These are phyloP conservation scores for Stegostoma tigrinum DNA, from an alignment of 2,113 vertebrate genomes.

Conservation along the genomic window DNA sequence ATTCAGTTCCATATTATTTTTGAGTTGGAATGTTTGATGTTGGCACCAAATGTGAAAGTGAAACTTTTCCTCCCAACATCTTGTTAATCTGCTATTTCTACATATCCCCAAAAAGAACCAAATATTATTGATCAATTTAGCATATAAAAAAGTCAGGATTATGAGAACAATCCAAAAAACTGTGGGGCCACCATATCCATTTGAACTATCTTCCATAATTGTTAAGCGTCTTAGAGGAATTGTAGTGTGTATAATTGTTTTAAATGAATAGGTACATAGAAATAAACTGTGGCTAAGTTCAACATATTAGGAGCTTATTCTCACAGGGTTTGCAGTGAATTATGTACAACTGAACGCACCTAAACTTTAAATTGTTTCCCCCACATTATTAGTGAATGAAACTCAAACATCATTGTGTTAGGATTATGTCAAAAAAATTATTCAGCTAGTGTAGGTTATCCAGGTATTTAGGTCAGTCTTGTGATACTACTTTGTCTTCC, in stretches of 20 bases:
- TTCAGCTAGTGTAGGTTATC: not conserved
- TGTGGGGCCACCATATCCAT: not conserved
- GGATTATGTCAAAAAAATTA: not conserved
- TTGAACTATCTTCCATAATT: not conserved
- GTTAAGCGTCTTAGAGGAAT: not conserved
- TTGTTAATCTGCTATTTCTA: not conserved
- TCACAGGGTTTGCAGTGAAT: not conserved
- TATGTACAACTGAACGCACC: not conserved
- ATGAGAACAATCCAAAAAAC: not conserved
- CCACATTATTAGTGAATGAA: not conserved
- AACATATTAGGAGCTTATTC: not conserved
- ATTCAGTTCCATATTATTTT: not conserved
- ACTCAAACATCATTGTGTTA: not conserved
- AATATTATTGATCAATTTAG: not conserved
- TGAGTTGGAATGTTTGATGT: not conserved
- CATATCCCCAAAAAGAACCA: not conserved
- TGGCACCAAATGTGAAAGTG: not conserved
- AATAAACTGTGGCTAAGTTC: not conserved
- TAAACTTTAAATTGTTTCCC: not conserved
- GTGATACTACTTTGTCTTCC: not conserved
- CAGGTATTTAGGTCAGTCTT: not conserved
- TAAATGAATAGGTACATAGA: not conserved
- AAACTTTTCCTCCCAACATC: not conserved
- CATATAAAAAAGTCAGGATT: not conserved
- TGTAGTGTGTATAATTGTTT: not conserved